A percentile compares a stretch with the other conserved stretches of the same genome.
Conservation (phyloP, 2,113 vertebrate genomes). For the Ptyas mucosa region DNA sequence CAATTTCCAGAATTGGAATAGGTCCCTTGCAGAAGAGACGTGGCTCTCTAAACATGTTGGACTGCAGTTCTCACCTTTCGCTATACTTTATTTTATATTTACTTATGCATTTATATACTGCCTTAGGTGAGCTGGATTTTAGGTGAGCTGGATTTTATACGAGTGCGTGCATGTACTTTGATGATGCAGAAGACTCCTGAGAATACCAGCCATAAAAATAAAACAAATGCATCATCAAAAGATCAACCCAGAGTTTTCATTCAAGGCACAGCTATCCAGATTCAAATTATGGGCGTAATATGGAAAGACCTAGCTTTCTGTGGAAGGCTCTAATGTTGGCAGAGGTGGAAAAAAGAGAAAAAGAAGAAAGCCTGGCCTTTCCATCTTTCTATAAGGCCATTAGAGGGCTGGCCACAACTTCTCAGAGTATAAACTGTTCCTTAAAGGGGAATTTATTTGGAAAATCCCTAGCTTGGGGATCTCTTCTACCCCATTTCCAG, state of each 20-base stretch:
- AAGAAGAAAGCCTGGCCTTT: not conserved
- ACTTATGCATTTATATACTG: not conserved
- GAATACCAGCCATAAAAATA: not conserved
- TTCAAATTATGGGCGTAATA: not conserved
- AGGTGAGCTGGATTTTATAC: not conserved
- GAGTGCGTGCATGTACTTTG: not conserved
- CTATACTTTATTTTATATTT: not conserved
- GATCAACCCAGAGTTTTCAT: not conserved
- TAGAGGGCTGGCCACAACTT: not conserved
- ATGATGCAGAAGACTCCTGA: not conserved
- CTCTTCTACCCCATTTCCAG: not conserved
- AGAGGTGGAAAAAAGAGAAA: not conserved
- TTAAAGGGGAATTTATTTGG: not conserved
- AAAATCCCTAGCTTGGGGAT: not conserved
- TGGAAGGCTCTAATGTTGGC: not conserved
- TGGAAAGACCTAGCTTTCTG: not conserved
- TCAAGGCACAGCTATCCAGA: not conserved
- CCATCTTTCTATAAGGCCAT: not conserved
- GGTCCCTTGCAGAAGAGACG: not conserved
- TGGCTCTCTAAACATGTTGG: not conserved
- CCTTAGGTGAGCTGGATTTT: not conserved
- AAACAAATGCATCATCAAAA: not conserved
- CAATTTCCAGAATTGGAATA: too few species aligned
- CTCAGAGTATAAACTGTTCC: not conserved
- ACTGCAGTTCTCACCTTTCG: not conserved